Conservation (phyloP, 37 sponge, comb jelly and placozoan species). For the Hormiphora californensis region DNA sequence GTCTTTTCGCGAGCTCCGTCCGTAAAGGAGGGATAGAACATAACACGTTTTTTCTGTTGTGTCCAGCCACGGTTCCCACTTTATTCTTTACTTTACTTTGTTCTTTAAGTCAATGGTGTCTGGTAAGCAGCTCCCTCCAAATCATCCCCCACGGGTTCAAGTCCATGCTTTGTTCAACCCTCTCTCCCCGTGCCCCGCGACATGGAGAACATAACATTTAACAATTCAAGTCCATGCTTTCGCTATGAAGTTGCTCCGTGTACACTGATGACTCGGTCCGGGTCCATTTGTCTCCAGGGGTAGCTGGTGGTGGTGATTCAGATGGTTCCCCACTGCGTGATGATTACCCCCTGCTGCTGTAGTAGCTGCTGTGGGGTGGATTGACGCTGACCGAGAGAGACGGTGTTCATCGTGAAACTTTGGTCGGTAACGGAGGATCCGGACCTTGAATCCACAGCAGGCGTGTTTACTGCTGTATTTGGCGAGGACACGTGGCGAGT, state of each 20-base stretch:
- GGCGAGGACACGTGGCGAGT: neutral
- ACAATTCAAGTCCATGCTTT: constrained; percentile 43
- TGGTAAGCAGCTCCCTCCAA: too few relatives aligned
- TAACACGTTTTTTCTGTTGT: too few relatives aligned
- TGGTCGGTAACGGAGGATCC: neutral
- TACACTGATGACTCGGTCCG: neutral
- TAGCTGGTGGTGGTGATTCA: too few relatives aligned
- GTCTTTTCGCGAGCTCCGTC: too few relatives aligned
- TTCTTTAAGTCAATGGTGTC: too few relatives aligned
- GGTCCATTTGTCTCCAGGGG: neutral
- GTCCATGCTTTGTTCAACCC: too few relatives aligned
- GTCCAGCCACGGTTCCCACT: too few relatives aligned
- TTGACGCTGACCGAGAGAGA: neutral
- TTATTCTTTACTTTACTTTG: too few relatives aligned
- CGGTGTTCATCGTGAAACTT: neutral
- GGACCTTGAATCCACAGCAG: constrained; percentile 6
- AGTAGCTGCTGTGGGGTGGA: neutral
- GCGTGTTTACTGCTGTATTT: constrained; percentile 32
- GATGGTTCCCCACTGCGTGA: too few relatives aligned
- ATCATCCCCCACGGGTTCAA: too few relatives aligned
- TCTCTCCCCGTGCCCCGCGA: too few relatives aligned
- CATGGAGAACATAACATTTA: neutral
- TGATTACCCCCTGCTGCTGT: neutral
- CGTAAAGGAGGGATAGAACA: too few relatives aligned
- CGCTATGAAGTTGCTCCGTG: constrained; percentile 14